Evolutionary conservation across 2,888 invertebrate genomes (phyloP), one percentile per base, ranked within the genome.

Genomic region (Ectemnius cavifrons): DNA sequence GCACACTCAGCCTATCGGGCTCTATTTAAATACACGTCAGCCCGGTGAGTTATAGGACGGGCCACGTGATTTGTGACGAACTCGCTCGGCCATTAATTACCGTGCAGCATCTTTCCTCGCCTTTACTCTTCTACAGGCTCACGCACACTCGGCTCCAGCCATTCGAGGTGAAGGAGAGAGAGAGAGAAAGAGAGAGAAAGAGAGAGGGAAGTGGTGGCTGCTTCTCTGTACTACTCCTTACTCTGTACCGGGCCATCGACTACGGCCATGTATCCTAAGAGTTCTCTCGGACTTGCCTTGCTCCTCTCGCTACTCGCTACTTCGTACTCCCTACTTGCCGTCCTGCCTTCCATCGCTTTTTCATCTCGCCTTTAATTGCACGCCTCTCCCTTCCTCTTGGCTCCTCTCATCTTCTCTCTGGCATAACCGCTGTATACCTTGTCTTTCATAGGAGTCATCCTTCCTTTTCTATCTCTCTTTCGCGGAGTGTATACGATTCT

Each of bases 1-100:
- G 46, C 67, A 66, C 66, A 76, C 79, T 82, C 80, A 77, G 81
- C 80, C 86, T 86, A 89, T 89, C 88, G 86, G 81, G 81, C 85
- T 88, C 86, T 88, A 89, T 89, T 89, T 89, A 88, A 89, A 89
- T 88, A 86, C 86, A 84, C 86, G 88, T 87, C 88, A 83, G 84
- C 72, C 73, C 78, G 77, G 87, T 88, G 88, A 89, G 82, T 89
- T 89, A 89, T 88, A 86, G 85, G 86, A 88, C 87, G 85, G 85
- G 81, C 85, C 80, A 80, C 84, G 86, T 89, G 89, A 89, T 89
- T 89, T 89, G 89, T 86, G 89, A 89, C 86, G 88, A 86, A 86
- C 87, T 84, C 82, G 85, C 83, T 82, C 84, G 79, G 76, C 87
- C 87, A 89, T 89, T 89, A 88, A 89, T 89, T 89, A 89, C 84